Evolutionary conservation across 2,797 vertebrate genomes (phyloP).

Genomic region (Phrynocephalus forsythii): DNA sequence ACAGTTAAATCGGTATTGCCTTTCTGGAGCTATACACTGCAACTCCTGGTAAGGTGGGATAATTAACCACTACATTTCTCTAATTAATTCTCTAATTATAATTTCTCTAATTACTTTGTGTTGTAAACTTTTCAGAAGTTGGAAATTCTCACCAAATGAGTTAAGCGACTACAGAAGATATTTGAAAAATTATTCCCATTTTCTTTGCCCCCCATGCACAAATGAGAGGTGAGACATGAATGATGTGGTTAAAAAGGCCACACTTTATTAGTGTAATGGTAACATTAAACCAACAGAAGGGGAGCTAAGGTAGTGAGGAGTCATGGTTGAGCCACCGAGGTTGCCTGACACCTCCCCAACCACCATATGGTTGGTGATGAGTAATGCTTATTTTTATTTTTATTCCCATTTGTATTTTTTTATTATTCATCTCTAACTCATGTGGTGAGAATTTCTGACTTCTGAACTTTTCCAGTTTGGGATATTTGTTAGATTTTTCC

Average conservation of each 20-base stretch:
- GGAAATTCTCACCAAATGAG: neutral
- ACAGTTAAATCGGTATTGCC: conserved; percentile 22
- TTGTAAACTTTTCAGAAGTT: conserved; percentile 9
- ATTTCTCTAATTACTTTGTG: conserved; percentile 22
- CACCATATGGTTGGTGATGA: too few species aligned
- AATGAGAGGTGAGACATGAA: too few species aligned
- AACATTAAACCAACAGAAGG: too few species aligned
- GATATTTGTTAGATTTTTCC: too few species aligned
- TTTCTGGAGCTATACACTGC: conserved; percentile 34
- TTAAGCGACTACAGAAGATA: neutral
- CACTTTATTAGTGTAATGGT: too few species aligned
- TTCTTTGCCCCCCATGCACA: too few species aligned
- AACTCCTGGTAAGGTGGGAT: conserved; percentile 24
- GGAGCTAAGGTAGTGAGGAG: too few species aligned
- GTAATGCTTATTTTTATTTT: too few species aligned
- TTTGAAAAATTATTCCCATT: neutral
- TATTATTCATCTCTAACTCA: neutral
- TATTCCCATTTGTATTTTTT: too few species aligned
- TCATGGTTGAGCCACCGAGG: too few species aligned
- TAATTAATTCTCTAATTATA: neutral
- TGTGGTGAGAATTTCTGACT: conserved; percentile 1
- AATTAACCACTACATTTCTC: conserved; percentile 25
- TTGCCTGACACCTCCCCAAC: too few species aligned
- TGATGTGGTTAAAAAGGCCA: too few species aligned
- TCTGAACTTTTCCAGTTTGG: neutral